Conservation (phyloP, 2,888 invertebrate genomes). For the Oscheius sp. region DNA sequence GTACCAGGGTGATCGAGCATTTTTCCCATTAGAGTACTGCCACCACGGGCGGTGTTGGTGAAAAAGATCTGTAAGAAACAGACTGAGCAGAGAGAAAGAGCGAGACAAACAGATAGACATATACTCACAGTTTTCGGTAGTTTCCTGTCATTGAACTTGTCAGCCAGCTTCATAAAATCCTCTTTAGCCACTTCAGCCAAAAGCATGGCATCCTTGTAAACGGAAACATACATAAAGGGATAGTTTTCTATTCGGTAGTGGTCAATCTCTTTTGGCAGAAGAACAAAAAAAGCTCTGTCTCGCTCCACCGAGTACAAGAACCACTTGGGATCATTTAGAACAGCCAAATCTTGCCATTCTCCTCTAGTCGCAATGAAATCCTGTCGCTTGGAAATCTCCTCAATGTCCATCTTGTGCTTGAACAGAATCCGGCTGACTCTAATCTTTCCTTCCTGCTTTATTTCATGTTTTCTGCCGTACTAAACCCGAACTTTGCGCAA, state of each 20-base stretch:
- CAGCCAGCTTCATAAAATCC: slow-evolving; percentile 27
- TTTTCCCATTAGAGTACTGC: slow-evolving; percentile 37
- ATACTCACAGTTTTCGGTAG: slow-evolving; percentile 19
- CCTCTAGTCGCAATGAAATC: slow-evolving; percentile 26
- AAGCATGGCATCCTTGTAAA: slow-evolving; percentile 30
- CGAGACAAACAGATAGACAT: not conserved
- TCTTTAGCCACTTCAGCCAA: slow-evolving; percentile 32
- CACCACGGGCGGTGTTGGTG: slow-evolving; percentile 42
- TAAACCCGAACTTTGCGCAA: not conserved
- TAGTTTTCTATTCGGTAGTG: slow-evolving; percentile 15
- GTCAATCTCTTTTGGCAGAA: slow-evolving; percentile 6
- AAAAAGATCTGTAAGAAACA: slow-evolving; percentile 27
- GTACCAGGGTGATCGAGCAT: slow-evolving; percentile 31
- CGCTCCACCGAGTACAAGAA: slow-evolving; percentile 32
- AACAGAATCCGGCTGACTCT: not conserved
- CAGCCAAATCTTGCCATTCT: not conserved
- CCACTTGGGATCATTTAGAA: slow-evolving; percentile 31
- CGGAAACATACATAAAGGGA: slow-evolving; percentile 39
- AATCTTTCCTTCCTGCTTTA: not conserved
- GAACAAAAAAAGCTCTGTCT: slow-evolving; percentile 29
- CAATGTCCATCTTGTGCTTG: not conserved
- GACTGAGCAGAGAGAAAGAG: too few relatives aligned
- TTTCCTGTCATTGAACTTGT: slow-evolving; percentile 3
- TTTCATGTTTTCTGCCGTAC: not conserved
- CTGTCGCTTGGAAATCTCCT: slow-evolving; percentile 29